These are phyloP conservation scores for Mechanitis messenoides DNA, from an alignment of 2,888 invertebrate genomes.

Conservation along the genomic window DNA sequence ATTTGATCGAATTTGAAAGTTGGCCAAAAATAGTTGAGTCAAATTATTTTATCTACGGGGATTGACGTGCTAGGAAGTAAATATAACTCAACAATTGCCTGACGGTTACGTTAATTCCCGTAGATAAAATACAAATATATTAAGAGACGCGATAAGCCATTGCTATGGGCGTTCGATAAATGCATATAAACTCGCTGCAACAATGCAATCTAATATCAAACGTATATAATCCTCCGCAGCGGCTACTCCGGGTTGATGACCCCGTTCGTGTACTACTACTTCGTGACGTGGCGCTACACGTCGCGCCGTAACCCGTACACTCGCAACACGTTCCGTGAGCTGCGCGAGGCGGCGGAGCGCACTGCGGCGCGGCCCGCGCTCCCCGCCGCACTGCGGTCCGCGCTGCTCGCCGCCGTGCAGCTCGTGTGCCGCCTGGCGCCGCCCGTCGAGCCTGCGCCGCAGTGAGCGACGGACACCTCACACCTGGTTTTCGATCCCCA, in stretches of 20 bases:
- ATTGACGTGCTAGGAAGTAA: too few species aligned
- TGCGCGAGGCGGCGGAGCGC: constrained; percentile 83
- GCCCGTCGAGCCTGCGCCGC: constrained; percentile 56
- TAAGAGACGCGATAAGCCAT: too few species aligned
- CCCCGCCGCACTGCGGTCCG: constrained; percentile 80
- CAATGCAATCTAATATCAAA: too few species aligned
- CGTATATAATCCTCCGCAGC: constrained; percentile 67
- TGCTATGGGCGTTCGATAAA: too few species aligned
- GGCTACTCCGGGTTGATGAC: constrained; percentile 93
- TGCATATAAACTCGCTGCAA: too few species aligned
- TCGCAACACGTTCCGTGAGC: constrained; percentile 92
- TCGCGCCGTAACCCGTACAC: constrained; percentile 98
- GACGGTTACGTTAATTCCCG: too few species aligned
- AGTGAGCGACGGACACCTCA: constrained; percentile 34
- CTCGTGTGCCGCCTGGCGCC: constrained; percentile 89
- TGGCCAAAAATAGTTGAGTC: too few species aligned
- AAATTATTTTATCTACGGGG: too few species aligned
- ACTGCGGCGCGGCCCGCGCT: constrained; percentile 81
- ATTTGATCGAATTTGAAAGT: too few species aligned
- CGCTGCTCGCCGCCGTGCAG: constrained; percentile 78
- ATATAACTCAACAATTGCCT: too few species aligned
- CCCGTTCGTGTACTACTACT: constrained; percentile 98
- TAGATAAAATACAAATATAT: too few species aligned
- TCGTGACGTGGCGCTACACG: constrained; percentile 91
- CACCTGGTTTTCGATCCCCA: neutral